Base-by-base conservation (phyloP, 2,113 vertebrate species). In the Lasiurus cinereus region DNA sequence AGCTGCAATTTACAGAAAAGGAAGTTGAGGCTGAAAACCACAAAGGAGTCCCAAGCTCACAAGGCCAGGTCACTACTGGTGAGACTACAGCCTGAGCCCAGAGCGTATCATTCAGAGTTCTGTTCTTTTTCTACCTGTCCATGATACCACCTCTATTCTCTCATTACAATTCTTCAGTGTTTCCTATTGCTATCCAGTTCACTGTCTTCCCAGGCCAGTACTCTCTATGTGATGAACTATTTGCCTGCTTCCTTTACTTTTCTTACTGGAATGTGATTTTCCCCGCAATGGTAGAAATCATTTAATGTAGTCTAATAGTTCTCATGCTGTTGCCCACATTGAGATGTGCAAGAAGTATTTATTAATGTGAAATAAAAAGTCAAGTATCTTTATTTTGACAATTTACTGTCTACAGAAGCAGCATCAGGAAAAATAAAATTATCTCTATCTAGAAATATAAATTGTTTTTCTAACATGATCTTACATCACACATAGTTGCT, bases 401-500 rank as follows among this genome's bases (percentile, higher is more conserved):
- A 31, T 48, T 43, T 89, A 54, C 15, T 80, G 4, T 69, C 77
- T 88, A 54, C 15, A 82, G 88, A 83, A 93, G 43, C 14, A 83
- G 59, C n/a, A 83, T 22, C 33, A 66, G 72, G 18, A 59, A 91
- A 94, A 88, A 27, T 36, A 67, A 96, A 89, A 86, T 83, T 24
- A 33, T 83, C 50, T 67, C 46, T 62, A 50, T 36, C 10, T 39
- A 72, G 36, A 83, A 52, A 80, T 92, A 16, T 15, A 77, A 86
- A 82, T 21, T 69, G 54, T 83, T 76, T 88, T 77, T 62, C 33
- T 46, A 67, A 36, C 48, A 18, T 79, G 18, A 39, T 76, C 66
- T 96, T 94, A 86, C 46, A 86, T 89, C 94, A n/a, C 59, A 69
- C 46, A 46, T 39, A 73, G 72, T 82, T 82, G 27, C 39, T 62